Evolutionary conservation across 53 echinoderm and acorn worm species (phyloP), one percentile per base, ranked within the genome.

Genomic region (Zoroaster sp.): DNA sequence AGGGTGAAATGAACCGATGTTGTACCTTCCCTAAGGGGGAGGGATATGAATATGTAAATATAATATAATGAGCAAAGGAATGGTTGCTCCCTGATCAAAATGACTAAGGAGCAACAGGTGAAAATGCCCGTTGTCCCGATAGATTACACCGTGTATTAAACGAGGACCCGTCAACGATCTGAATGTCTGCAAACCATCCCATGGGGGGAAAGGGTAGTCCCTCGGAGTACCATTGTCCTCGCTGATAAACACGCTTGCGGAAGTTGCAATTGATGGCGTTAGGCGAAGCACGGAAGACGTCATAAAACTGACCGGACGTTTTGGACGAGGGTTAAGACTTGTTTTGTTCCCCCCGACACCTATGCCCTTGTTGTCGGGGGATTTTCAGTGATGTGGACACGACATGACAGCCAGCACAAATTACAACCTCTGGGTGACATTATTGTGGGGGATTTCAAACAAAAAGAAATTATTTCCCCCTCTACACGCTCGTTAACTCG

Each of bases 221-320:
- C 46, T 8, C 31, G 3, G 76, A 1, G 23, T 15, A 45, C 76
- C 78, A 59, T 78, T 78, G 78, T 78, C 78, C 78, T 78, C 23
- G 59, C 78, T 59, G 78, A 78, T 78, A 78, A 78, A 54, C 78
- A 78, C 36, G 4, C 59, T 59, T 8, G 28, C 78, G 78, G 78
- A 78, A 78, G 54, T 54, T 11, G 38, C 78, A 78, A 78, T 78
- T 78, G 52, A 35, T 78, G 39, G 59, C 38, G 37, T 21, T 23
- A 49, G 78, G 46, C 13, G 13, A 63, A 45, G 1, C 18, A 39
- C 78, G 59, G 78, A 78, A 78, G 59, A 54, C 78, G 28, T 78
- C 59, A 23, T 78, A 55, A 78, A 55, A 75, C 20, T 77, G 54
- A 55, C 78, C 78, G 78, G 78, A 63, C 33, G 32, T 18, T 63